Base-by-base conservation (phyloP, 2,888 invertebrate genomes). In the Silvanus unidentatus region DNA sequence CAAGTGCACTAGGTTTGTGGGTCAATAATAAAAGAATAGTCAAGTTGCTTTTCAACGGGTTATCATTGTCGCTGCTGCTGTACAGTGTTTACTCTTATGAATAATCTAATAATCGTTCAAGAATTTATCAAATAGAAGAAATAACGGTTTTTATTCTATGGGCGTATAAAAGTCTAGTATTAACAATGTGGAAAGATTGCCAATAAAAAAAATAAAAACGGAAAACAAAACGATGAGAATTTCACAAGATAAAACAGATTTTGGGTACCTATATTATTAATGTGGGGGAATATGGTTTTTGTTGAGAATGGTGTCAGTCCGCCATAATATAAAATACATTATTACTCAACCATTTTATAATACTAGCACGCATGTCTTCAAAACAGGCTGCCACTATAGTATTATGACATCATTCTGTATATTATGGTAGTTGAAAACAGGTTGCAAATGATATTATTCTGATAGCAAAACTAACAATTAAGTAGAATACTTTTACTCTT, bases 291-390 rank as follows among this genome's bases (percentile, higher is more conserved):
- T 22, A 22, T 22, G 22, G 22, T 3, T 22, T 22, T 22, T 32
- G 57, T 53, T 62, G 64, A 57, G 60, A 62, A 64, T 62, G 62
- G 62, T 62, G 62, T 61, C 60, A 61, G 55, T 49, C 56, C 55
- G 54, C 58, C 51, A 45, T 51, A 49, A 57, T 51, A 22, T 22
- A 22, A 22, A 32, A 32, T 32, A n/a, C n/a, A 48, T 43, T 52
- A 52, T 64, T 64, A 62, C 60, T 56, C 60, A 64, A 62, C 52
- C 53, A 22, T 22, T 32, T 12, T 12, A 32, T 37, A 13, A 37
- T 16, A 37, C 37, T n/a, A 37, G 15, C 37, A 37, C 37, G 37
- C 37, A 37, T 37, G 37, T 37, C 37, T 37, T 16, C 32, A 12
- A 32, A n/a, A 32, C 22, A 22, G 22, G 4, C 22, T 22, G 22